phyloP scores from a whole-genome alignment of 1,140 invertebrate genomes.

The Sipha flava region DNA sequence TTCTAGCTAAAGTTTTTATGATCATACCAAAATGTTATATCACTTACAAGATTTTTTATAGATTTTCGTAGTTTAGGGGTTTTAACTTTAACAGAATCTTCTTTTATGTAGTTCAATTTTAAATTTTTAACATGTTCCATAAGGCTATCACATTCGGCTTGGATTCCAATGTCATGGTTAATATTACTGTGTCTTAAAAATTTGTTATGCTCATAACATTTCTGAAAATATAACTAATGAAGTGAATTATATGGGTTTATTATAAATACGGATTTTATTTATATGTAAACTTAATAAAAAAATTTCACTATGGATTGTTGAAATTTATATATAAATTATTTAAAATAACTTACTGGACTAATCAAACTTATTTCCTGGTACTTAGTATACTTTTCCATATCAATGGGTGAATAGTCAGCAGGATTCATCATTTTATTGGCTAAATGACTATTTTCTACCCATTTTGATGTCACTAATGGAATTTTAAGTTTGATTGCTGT shows the following conservation, averaged over 20 bases:
- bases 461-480: slow-evolving; percentile 1
- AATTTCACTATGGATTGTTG: no score
- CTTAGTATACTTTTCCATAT: neutral
- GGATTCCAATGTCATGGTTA: neutral
- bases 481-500: slow-evolving; percentile 8
- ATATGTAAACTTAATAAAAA: no score
- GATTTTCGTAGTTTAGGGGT: neutral
- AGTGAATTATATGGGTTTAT: no score
- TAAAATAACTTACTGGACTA: neutral
- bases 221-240: neutral
- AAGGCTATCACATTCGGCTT: neutral
- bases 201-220: neutral
- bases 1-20: no score
- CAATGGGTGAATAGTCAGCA: neutral
- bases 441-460: neutral
- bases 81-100: neutral
- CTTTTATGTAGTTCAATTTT: neutral
- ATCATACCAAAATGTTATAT: no score
- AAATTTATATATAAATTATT: no score
- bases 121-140: neutral
- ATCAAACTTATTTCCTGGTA: neutral
- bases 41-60: neutral
- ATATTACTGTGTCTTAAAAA: slow-evolving; percentile 22
- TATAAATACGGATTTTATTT: no score
- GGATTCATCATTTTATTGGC: slow-evolving; percentile 8